phyloP scores from a whole-genome alignment of 1,140 invertebrate genomes.

The Nylanderia fulva region DNA sequence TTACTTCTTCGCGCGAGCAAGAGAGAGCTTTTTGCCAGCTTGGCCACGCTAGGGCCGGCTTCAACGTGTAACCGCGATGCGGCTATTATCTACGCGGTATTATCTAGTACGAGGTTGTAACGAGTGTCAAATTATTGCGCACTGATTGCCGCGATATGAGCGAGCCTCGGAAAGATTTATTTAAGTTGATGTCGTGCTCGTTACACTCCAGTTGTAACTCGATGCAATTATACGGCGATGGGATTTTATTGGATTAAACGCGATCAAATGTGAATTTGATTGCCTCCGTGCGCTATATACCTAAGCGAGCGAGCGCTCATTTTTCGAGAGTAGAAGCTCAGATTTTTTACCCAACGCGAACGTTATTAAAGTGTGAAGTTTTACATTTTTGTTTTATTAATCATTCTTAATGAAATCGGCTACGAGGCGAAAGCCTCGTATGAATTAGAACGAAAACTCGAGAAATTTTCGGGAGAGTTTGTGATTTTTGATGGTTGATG shows the following conservation, averaged over 20 bases:
- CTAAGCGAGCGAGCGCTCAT: background rate
- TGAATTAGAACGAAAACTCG: conserved; percentile 16
- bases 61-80: background rate
- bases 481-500: conserved; percentile 15
- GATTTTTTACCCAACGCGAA: background rate
- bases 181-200: background rate
- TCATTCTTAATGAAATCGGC: conserved; percentile 11
- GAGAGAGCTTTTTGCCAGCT: background rate
- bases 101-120: conserved; percentile 20
- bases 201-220: background rate
- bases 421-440: conserved; percentile 40
- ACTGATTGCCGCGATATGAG: conserved; percentile 31
- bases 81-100: conserved; percentile 49
- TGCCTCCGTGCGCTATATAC: background rate
- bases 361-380: background rate
- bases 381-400: background rate
- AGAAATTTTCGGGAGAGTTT: conserved; percentile 4
- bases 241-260: background rate
- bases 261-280: conserved; percentile 38
- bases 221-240: background rate
- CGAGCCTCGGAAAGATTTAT: conserved; percentile 25
- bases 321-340: background rate
- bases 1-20: conserved; percentile 57
- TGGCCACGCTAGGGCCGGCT: conserved; percentile 1
- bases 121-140: conserved; percentile 49